Evolutionary conservation across 2,113 vertebrate genomes (phyloP), one percentile per base, ranked within the genome.

Genomic region (Alethe diademata): DNA sequence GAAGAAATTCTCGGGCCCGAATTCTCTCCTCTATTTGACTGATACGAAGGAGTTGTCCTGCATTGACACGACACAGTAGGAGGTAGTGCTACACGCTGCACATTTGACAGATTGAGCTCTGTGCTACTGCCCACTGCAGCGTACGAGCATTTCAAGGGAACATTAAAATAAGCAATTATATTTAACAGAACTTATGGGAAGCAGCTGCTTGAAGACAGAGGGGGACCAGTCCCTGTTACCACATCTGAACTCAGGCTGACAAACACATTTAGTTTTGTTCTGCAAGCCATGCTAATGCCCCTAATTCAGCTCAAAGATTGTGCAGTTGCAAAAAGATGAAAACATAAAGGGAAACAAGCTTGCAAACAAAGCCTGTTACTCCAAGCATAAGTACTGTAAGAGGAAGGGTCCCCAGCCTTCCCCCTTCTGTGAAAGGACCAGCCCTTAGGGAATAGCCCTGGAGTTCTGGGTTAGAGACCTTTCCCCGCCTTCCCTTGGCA

Each of bases 151-250:
- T 56, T 54, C 14, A 38, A 64, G 36, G 61, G 20, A 29, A 71
- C 12, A 4, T 38, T 23, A 26, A 65, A 47, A 47, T 10, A 29
- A 47, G 72, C 18, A 9, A 11, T 5, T 29, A 4, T 3, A 15
- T 42, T 31, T 13, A 29, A 40, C 12, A 31, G n/a, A 28, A 57
- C 0, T 47, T 18, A 45, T 0, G 2, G 22, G 28, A 62, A 78
- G 31, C 64, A 76, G 50, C 19, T 0, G 0, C 7, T 8, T 2
- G 33, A 40, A 29, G 28, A 58, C 1, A 4, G 3, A 28, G n/a
- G 29, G 38, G 29, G 10, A 43, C 15, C 26, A 51, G 23, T 48
- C 54, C 20, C 22, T 22, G 23, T 40, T 29, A 8, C 69, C 35
- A 5, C 47, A 40, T 58, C 42, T 16, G 2, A 0, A 53, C 28